Conservation (phyloP, 2,797 vertebrate species). For the Alca torda region DNA sequence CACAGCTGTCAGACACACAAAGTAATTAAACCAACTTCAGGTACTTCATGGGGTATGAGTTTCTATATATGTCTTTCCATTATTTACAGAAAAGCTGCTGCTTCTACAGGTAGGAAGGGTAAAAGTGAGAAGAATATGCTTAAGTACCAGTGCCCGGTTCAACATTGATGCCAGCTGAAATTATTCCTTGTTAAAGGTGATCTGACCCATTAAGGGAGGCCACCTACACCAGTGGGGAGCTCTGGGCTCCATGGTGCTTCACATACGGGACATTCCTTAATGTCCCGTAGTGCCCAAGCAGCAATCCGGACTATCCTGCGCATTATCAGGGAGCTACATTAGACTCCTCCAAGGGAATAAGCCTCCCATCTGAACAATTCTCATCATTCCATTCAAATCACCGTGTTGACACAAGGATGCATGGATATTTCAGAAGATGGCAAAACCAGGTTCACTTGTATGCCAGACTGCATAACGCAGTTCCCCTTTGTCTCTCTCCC, state of each 20-base stretch:
- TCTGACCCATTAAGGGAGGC: background rate
- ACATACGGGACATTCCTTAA: background rate
- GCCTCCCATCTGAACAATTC: background rate
- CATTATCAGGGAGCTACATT: background rate
- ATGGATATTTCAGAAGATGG: background rate
- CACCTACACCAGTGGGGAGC: background rate
- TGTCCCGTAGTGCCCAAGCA: background rate
- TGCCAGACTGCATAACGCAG: background rate
- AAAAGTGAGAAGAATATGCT: background rate
- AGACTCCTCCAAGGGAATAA: background rate
- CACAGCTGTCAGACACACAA: background rate
- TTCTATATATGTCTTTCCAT: background rate
- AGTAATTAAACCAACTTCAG: background rate
- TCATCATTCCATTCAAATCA: background rate
- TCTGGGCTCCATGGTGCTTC: background rate
- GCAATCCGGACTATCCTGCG: background rate
- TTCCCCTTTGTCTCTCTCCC: background rate
- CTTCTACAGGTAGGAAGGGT: background rate
- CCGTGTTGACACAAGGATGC: background rate
- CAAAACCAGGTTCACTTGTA: background rate
- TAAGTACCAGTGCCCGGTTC: background rate
- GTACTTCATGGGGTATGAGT: background rate
- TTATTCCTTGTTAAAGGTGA: background rate
- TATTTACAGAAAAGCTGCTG: background rate
- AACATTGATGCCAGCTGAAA: background rate